Evolutionary conservation across 1,140 invertebrate species (phyloP), one percentile per base, ranked within the genome.

Genomic region (Holotrichia oblita): DNA sequence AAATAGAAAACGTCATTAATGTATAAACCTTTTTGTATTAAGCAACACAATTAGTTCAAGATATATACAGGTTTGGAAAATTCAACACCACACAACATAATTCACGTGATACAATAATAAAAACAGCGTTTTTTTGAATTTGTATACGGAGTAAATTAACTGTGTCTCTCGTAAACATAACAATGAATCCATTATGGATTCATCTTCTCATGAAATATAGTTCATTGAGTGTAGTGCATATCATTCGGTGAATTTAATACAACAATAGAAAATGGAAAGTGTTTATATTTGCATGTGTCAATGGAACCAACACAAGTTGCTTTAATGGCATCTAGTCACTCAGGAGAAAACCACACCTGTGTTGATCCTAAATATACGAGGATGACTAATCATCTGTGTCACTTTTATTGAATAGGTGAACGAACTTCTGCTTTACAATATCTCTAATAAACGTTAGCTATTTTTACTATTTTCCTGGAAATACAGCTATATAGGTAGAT

Each of bases 201-300:
- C 22, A 34, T 69, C 27, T 34, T 69, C 61, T 20, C 61, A 69
- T 24, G 61, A 34, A 64, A 64, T 64, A 64, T 24, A 34, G 27
- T 69, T 20, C 61, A 69, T 22, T 12, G 22, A 3, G 20, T 69
- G 22, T 20, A 22, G 22, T 24, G 61, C 17, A 27, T 34, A 69
- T 34, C 61, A 22, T 24, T 34, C 6, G 22, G 22, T 34, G 61
- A 69, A 69, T 69, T 69, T 69, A 69, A 27, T 69, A 34, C 27
- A 69, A 69, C 61, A 69, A 69, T 69, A 69, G 61, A 69, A 69
- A 69, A 69, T 69, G 61, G 61, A 69, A 69, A 69, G 61, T 69
- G 61, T 69, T 69, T 27, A 34, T 12, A 69, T 69, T 69, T 27
- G 61, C 61, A 69, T 69, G 61, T 69, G 61, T 69, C 61, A 69